Conservation (phyloP, 2,888 invertebrate species). For the Sphaerophoria rueppellii region DNA sequence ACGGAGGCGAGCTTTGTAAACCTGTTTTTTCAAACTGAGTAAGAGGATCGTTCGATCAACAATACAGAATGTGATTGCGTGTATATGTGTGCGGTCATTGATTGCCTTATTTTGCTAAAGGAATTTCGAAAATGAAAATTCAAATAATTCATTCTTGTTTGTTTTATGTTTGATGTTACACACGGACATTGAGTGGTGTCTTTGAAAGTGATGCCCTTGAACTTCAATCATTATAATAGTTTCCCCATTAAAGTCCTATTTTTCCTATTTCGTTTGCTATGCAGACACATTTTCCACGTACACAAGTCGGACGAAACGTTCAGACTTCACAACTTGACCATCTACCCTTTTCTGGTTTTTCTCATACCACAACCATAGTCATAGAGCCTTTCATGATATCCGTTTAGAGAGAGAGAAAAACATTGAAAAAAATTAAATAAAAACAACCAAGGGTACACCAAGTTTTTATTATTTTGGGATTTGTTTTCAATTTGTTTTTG, state of each 20-base stretch:
- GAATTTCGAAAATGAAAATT: too few species aligned
- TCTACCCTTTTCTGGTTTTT: not conserved
- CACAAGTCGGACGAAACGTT: not conserved
- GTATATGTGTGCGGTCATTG: too few species aligned
- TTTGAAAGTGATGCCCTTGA: too few species aligned
- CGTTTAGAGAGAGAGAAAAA: not conserved
- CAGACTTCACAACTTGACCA: not conserved
- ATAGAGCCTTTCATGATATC: not conserved
- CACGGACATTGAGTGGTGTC: too few species aligned
- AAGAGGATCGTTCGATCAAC: too few species aligned
- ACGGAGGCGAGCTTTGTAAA: too few species aligned
- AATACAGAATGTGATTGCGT: too few species aligned
- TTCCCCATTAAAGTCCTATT: not conserved
- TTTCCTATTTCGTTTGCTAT: not conserved
- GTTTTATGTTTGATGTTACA: too few species aligned
- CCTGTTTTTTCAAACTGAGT: too few species aligned
- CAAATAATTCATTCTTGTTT: too few species aligned
- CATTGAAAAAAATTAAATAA: not conserved
- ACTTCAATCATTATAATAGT: not conserved
- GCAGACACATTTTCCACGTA: not conserved
- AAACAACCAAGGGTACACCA: slow-evolving; percentile 11
- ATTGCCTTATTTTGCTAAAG: too few species aligned
- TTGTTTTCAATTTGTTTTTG: slow-evolving; percentile 37
- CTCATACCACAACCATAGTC: not conserved
- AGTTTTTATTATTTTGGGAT: slow-evolving; percentile 38